Base-by-base conservation (phyloP, 2,888 invertebrate species). In the Sarcophaga rosellei region DNA sequence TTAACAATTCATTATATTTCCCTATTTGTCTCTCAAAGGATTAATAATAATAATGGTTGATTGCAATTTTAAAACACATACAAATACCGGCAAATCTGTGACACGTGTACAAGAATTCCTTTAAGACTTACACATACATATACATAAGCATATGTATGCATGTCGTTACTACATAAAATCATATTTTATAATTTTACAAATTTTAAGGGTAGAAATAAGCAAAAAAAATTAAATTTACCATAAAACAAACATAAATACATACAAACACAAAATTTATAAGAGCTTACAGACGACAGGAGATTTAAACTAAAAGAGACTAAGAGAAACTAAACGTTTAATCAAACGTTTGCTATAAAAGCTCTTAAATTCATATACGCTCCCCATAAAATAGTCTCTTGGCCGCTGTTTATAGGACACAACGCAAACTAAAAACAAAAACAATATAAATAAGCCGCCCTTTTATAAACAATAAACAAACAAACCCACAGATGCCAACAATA, bases 71-170 rank as follows among this genome's bases (percentile, higher is more conserved):
- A 78, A 57, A 57, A 25, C 69, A 59, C 17, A 70, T 72, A 76
- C 23, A 57, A 83, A 77, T 81, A 80, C 83, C 86, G 86, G 86
- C 80, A 77, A 80, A 72, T 63, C 17, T 20, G 63, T 53, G 74
- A 84, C 86, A 86, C 86, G 86, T 86, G 86, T 86, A 76, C 76
- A 86, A 72, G 59, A 74, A 76, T 61, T 75, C 75, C 61, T 74
- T 63, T 69, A 35, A 57, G 17, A 63, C 25, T 45, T 77, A 78
- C 53, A 62, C 62, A 69, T 70, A 70, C 47, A 6, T 47, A 70
- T 45, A 69, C 25, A 47, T 53, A 23, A 23, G 35, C n/a, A 53
- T 15, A 53, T 15, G 0, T 15, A 15, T 53, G 8, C 2, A 35
- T 35, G 35, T 35, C 10, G 20, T 25, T 66, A 17, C 44, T 35